Percentiles rank a stretch among this genome's conserved stretches.
Conservation (phyloP, 2,113 vertebrate genomes). For the Recurvirostra avosetta region DNA sequence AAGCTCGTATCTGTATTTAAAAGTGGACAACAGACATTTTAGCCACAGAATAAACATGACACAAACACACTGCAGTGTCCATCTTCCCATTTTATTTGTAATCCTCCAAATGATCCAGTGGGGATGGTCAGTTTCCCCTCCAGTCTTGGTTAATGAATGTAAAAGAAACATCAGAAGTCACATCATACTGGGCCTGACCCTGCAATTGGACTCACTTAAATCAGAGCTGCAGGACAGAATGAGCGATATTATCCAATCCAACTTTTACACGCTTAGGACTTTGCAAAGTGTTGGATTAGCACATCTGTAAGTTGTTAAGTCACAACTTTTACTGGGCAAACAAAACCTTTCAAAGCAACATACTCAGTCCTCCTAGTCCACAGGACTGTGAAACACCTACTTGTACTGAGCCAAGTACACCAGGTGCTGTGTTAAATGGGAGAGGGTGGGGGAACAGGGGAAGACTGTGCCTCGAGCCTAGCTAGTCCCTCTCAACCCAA, state of each 20-base stretch:
- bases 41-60: not conserved
- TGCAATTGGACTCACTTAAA: not conserved
- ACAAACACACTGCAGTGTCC: not conserved
- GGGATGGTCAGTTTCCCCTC: not conserved
- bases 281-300: not conserved
- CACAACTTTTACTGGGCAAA: not conserved
- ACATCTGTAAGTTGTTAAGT: not conserved
- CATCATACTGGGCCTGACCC: not conserved
- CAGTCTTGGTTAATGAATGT: not conserved
- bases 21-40: not conserved
- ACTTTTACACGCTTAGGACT: not conserved
- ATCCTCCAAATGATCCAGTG: not conserved
- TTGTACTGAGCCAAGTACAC: not conserved
- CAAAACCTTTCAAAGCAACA: not conserved
- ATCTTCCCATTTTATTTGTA: constrained; percentile 57
- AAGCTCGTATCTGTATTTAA: not conserved
- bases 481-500: not conserved
- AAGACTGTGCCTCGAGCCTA: not conserved
- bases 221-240: not conserved
- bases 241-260: not conserved
- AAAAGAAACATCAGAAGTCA: not conserved
- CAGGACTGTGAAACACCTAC: not conserved
- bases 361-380: not conserved
- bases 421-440: not conserved
- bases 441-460: not conserved